Percentiles rank a stretch among this genome's conserved stretches.
Conservation (phyloP, 1,140 invertebrate species). For the Drosophila punjabiensis region DNA sequence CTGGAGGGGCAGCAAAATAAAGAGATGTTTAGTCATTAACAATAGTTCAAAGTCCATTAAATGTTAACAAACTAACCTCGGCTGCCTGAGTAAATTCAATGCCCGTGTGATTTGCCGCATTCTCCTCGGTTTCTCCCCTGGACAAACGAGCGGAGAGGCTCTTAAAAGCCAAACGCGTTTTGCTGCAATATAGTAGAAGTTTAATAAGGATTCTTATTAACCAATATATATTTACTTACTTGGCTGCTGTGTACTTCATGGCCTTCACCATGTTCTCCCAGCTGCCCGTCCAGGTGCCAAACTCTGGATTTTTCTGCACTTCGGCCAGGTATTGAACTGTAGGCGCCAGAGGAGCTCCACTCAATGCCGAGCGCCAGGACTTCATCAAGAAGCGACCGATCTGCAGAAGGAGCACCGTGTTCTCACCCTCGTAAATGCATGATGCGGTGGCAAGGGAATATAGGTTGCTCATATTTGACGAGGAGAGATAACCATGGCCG, state of each 20-base stretch:
- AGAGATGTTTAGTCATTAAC: background rate
- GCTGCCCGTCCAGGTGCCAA: conserved; percentile 88
- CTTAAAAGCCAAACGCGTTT: conserved; percentile 88
- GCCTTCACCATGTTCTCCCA: conserved; percentile 88
- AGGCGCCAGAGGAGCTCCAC: conserved; percentile 87
- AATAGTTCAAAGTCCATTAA: conserved; percentile 6
- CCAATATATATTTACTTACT: conserved; percentile 86
- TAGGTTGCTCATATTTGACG: conserved; percentile 92
- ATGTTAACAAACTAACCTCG: conserved; percentile 86
- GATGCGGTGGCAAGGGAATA: conserved; percentile 92
- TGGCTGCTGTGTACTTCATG: conserved; percentile 89
- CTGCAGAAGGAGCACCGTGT: conserved; percentile 96
- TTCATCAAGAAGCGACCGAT: conserved; percentile 89
- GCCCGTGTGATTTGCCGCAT: conserved; percentile 94
- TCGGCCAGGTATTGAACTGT: conserved; percentile 89
- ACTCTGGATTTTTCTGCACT: conserved; percentile 68
- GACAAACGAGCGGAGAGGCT: conserved; percentile 88
- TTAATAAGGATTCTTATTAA: background rate
- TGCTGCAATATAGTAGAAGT: conserved; percentile 86
- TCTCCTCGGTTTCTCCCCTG: conserved; percentile 88
- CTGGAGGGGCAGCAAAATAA: too few relatives aligned
- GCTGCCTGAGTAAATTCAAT: conserved; percentile 92
- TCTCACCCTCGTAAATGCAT: conserved; percentile 98
- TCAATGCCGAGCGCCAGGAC: conserved; percentile 88
- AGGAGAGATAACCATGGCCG: conserved; percentile 96